Conservation (phyloP, 2,888 invertebrate species). For the Harpagoxenus sublaevis region DNA sequence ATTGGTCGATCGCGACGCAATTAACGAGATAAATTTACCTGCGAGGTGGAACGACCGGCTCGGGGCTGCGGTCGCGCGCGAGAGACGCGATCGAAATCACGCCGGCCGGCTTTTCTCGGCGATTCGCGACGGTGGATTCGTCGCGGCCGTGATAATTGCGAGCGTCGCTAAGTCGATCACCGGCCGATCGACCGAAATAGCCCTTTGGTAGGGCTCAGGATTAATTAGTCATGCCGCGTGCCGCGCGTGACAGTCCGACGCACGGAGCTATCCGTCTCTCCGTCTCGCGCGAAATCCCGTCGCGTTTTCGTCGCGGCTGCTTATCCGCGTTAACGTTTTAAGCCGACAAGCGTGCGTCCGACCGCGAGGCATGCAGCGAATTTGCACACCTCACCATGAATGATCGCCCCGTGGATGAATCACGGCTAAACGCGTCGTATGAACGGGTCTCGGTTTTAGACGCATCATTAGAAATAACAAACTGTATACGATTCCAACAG, state of each 20-base stretch:
- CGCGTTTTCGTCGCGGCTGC: constrained; percentile 72
- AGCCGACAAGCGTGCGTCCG: constrained; percentile 64
- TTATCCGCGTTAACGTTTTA: constrained; percentile 70
- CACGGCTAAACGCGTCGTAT: constrained; percentile 10
- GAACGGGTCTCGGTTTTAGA: constrained; percentile 22
- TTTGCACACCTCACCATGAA: constrained; percentile 42
- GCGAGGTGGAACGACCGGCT: constrained; percentile 60
- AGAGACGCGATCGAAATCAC: constrained; percentile 33
- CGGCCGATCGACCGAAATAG: constrained; percentile 68
- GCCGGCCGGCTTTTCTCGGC: constrained; percentile 39
- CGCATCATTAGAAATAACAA: constrained; percentile 20
- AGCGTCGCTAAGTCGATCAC: constrained; percentile 68
- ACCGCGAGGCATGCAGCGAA: constrained; percentile 37
- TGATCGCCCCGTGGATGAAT: constrained; percentile 30
- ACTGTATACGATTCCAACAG: constrained; percentile 7
- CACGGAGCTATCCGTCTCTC: constrained; percentile 7
- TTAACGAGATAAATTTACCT: constrained; percentile 73
- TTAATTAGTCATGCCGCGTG: constrained; percentile 71
- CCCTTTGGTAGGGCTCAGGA: constrained; percentile 64
- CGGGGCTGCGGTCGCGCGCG: not conserved
- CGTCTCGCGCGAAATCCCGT: constrained; percentile 63
- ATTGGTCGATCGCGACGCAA: constrained; percentile 70
- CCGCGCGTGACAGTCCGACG: constrained; percentile 62
- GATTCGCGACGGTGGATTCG: constrained; percentile 56
- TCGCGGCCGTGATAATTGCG: constrained; percentile 65